Percentiles rank a stretch among this genome's conserved stretches.
phyloP scores from a whole-genome alignment of 2,888 invertebrate species.

The Temnothorax ravouxi region DNA sequence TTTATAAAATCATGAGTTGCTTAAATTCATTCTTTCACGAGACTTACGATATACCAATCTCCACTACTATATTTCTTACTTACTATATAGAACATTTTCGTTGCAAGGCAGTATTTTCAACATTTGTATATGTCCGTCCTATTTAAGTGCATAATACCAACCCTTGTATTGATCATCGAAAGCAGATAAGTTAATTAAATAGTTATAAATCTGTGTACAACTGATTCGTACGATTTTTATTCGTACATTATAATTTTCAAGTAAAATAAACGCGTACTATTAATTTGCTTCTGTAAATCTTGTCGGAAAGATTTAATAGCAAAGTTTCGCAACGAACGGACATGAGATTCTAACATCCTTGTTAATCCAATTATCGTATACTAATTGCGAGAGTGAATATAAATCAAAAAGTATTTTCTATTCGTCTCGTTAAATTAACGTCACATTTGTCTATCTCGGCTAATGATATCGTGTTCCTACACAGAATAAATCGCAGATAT shows the following conservation, averaged over 20 bases:
- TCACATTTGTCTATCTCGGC: conserved; percentile 1
- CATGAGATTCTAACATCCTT: conserved; percentile 50
- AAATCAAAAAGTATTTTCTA: conserved; percentile 1
- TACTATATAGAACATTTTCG: neutral
- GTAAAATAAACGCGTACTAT: neutral
- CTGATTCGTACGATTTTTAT: neutral
- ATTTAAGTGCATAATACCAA: neutral
- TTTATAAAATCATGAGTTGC: conserved; percentile 1
- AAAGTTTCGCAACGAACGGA: conserved; percentile 28
- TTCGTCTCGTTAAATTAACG: conserved; percentile 4
- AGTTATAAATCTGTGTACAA: neutral
- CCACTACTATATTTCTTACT: conserved; percentile 8
- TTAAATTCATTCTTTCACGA: neutral
- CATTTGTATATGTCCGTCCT: conserved; percentile 2
- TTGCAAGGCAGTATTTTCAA: neutral
- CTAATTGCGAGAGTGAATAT: conserved; percentile 55
- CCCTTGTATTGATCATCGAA: neutral
- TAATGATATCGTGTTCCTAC: conserved; percentile 6
- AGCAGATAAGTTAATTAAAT: neutral
- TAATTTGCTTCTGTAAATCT: neutral
- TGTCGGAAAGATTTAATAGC: neutral
- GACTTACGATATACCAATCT: conserved; percentile 6
- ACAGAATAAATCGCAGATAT: conserved; percentile 21
- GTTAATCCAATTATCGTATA: conserved; percentile 57
- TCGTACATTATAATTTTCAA: neutral